Conservation (phyloP, 2,888 invertebrate genomes). For the Himalopsyche japonica region DNA sequence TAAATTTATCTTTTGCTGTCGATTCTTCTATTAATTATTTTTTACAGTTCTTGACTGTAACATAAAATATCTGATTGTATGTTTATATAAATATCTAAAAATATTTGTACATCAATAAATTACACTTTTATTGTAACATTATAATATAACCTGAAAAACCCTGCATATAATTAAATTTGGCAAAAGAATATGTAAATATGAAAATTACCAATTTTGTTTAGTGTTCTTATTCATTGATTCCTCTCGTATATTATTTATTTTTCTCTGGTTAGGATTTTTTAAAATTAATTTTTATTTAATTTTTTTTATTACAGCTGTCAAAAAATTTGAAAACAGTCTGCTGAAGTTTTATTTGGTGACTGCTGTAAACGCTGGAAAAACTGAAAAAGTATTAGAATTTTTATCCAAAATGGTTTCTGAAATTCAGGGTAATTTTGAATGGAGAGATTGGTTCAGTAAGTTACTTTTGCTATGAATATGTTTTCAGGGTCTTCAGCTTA, state of each 20-base stretch:
- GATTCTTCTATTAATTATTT: too few relatives aligned
- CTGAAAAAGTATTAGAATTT: conserved; percentile 88
- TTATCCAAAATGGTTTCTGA: conserved; percentile 85
- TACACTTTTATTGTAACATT: neutral
- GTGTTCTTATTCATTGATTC: neutral
- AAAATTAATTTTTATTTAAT: neutral
- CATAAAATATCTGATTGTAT: too few relatives aligned
- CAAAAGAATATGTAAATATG: too few relatives aligned
- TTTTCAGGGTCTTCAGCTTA: too few relatives aligned
- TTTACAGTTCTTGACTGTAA: too few relatives aligned
- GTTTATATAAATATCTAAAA: neutral
- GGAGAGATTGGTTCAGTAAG: conserved; percentile 98
- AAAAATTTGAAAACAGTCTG: conserved; percentile 82
- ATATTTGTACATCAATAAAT: neutral
- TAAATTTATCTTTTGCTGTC: too few relatives aligned
- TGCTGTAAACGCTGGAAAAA: conserved; percentile 77
- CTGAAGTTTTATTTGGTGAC: conserved; percentile 89
- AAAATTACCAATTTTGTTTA: neutral
- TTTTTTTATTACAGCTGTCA: conserved; percentile 61
- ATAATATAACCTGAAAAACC: too few relatives aligned
- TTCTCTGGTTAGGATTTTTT: neutral
- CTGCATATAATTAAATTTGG: too few relatives aligned
- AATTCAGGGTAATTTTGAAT: conserved; percentile 85
- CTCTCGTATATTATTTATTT: neutral
- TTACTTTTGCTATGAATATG: conserved; percentile 40